Percentiles rank a stretch among this genome's conserved stretches.
These are phyloP conservation scores for Metalampra italica DNA, from an alignment of 2,888 invertebrate genomes.

Conservation along the genomic window DNA sequence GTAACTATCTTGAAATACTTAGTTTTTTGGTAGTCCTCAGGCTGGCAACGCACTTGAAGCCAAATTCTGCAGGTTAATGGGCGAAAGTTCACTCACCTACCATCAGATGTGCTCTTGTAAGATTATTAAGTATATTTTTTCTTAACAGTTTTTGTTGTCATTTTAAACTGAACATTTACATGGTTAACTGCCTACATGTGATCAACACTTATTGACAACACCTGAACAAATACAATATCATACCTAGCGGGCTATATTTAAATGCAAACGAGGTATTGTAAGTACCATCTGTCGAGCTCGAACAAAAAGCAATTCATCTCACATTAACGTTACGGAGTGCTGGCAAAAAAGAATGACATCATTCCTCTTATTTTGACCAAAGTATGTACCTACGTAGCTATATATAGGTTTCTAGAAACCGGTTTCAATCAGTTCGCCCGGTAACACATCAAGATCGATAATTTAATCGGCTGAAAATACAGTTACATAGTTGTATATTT, in stretches of 20 bases:
- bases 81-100: no score
- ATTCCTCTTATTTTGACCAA: constrained; percentile 42
- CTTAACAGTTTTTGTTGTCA: neutral
- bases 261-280: constrained; percentile 54
- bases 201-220: constrained; percentile 17
- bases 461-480: constrained; percentile 48
- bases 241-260: constrained; percentile 29
- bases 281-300: constrained; percentile 50
- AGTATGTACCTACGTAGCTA: constrained; percentile 15
- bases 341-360: constrained; percentile 66
- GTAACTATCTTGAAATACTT: constrained; percentile 11
- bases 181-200: neutral
- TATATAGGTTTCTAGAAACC: constrained; percentile 28
- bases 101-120: no score
- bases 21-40: no score
- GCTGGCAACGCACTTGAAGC: no score
- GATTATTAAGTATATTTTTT: neutral
- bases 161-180: neutral
- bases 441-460: constrained; percentile 44
- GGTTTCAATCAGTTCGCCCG: constrained; percentile 31
- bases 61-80: no score
- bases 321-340: constrained; percentile 50
- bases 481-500: constrained; percentile 56
- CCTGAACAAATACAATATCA: constrained; percentile 23
- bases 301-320: constrained; percentile 66